A percentile compares a stretch with the other conserved stretches of the same genome.
Conservation (phyloP, 2,888 invertebrate species). For the Epistrophella euchroma region DNA sequence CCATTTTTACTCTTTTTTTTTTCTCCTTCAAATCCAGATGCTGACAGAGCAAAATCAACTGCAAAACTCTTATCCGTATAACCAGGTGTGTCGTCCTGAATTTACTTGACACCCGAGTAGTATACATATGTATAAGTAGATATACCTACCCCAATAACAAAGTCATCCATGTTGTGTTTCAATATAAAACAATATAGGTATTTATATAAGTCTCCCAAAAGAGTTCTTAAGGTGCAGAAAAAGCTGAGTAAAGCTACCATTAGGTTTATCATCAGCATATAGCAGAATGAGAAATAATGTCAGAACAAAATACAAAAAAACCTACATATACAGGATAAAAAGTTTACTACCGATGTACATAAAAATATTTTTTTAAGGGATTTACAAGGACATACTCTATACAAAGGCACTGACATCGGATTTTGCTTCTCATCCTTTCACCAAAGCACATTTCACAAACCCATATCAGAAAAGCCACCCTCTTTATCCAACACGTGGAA, state of each 20-base stretch:
- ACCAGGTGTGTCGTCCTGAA: slow-evolving; percentile 59
- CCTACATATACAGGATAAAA: slow-evolving; percentile 13
- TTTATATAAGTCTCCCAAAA: slow-evolving; percentile 17
- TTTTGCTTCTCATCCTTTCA: background rate
- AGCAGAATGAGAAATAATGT: slow-evolving; percentile 59
- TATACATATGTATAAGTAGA: background rate
- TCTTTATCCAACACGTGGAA: background rate
- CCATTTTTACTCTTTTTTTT: background rate
- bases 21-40: background rate
- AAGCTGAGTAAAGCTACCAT: slow-evolving; percentile 36
- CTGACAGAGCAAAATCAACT: slow-evolving; percentile 52
- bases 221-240: slow-evolving; percentile 3
- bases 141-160: background rate
- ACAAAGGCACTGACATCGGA: slow-evolving; percentile 29
- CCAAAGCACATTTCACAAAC: background rate
- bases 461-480: background rate
- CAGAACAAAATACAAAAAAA: slow-evolving; percentile 29
- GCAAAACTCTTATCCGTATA: slow-evolving; percentile 29
- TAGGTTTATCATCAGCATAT: slow-evolving; percentile 44
- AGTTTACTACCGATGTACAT: slow-evolving; percentile 28
- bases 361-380: slow-evolving; percentile 19
- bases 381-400: slow-evolving; percentile 21
- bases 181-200: background rate
- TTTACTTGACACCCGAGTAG: slow-evolving; percentile 42
- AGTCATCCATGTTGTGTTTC: background rate